These are phyloP conservation scores for Drosophila pruinosa DNA, from an alignment of 1,140 invertebrate species.

Conservation along the genomic window DNA sequence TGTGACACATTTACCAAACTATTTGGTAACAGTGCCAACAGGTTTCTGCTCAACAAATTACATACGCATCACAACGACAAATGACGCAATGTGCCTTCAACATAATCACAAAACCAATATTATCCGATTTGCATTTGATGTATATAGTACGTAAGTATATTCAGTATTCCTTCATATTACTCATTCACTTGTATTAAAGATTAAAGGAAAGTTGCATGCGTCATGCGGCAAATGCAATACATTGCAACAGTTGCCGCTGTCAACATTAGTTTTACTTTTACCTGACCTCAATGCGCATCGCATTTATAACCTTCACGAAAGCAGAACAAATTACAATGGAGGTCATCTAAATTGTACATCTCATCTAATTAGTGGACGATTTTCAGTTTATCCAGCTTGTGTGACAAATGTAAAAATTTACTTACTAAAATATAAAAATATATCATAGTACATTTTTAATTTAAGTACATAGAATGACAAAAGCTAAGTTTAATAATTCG, in stretches of 20 bases:
- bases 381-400: conserved; percentile 33
- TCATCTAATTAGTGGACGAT: conserved; percentile 29
- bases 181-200: neutral
- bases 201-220: conserved; percentile 27
- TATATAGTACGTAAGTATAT: neutral
- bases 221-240: conserved; percentile 6
- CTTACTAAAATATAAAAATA: neutral
- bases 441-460: too few relatives aligned
- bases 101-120: conserved; percentile 9
- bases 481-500: too few relatives aligned
- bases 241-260: neutral
- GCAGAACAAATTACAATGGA: conserved; percentile 73
- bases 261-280: conserved; percentile 55
- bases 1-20: neutral
- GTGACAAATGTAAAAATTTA: neutral
- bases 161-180: neutral
- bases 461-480: too few relatives aligned
- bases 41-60: conserved; percentile 4
- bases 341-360: neutral
- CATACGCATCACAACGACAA: conserved; percentile 25
- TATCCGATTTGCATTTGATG: conserved; percentile 10
- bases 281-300: conserved; percentile 64
- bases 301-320: conserved; percentile 52
- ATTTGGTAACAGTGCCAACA: conserved; percentile 51
- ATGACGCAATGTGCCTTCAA: conserved; percentile 29